Evolutionary conservation across 2,888 invertebrate species (phyloP).

Genomic region (Chironomus riparius): DNA sequence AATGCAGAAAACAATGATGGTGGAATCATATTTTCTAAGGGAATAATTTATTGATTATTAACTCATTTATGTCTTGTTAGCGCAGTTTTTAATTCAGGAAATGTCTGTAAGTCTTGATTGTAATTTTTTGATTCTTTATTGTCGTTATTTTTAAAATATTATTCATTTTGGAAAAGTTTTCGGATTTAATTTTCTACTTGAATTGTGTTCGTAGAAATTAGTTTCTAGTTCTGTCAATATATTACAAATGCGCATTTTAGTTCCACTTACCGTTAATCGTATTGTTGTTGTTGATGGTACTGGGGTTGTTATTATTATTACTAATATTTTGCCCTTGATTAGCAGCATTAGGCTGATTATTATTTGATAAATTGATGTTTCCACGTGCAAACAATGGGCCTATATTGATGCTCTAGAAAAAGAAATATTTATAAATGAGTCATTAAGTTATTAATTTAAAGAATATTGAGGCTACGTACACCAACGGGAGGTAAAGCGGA

Average conservation of each 20-base stretch:
- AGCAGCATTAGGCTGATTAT: not conserved
- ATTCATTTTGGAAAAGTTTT: too few species aligned
- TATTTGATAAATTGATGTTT: not conserved
- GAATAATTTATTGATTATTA: too few species aligned
- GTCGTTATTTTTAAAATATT: too few species aligned
- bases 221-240: too few species aligned
- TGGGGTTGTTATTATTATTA: slow-evolving; percentile 7
- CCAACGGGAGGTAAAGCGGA: slow-evolving; percentile 7
- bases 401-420: slow-evolving; percentile 18
- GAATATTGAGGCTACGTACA: not conserved
- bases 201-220: too few species aligned
- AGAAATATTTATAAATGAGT: not conserved
- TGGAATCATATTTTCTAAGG: not conserved
- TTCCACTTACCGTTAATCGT: slow-evolving; percentile 19
- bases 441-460: not conserved
- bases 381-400: slow-evolving; percentile 16
- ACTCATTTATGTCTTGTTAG: too few species aligned
- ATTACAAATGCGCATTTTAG: too few species aligned
- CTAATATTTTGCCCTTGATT: slow-evolving; percentile 28
- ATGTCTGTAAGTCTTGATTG: too few species aligned
- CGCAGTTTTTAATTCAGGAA: too few species aligned
- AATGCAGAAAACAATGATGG: slow-evolving; percentile 37
- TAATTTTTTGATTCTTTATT: too few species aligned
- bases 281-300: slow-evolving; percentile 9
- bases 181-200: too few species aligned